phyloP scores from a whole-genome alignment of 2,888 invertebrate genomes.

The Bruchidius siliquastri region DNA sequence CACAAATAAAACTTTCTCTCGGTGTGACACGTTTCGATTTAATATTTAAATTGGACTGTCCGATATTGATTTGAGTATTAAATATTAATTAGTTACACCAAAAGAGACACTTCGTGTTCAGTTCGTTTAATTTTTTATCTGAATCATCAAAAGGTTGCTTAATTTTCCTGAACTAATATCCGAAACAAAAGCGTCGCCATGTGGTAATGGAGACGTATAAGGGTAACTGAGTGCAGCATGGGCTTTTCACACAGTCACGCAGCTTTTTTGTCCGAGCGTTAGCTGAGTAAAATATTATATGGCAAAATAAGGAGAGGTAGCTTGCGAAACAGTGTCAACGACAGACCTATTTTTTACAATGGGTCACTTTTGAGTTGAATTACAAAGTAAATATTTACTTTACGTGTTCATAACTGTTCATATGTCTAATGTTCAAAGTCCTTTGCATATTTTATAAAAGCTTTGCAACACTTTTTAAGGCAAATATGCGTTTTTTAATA shows the following conservation, averaged over 20 bases:
- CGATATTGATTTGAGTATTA: too few relatives aligned
- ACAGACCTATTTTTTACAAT: background rate
- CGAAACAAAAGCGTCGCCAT: background rate
- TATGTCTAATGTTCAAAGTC: too few relatives aligned
- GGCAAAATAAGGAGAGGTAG: background rate
- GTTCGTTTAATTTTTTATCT: too few relatives aligned
- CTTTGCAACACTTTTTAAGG: too few relatives aligned
- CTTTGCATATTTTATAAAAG: too few relatives aligned
- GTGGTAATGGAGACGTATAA: background rate
- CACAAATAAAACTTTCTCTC: too few relatives aligned
- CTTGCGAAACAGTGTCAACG: background rate
- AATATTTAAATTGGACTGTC: too few relatives aligned
- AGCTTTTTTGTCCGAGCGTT: background rate
- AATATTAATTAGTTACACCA: too few relatives aligned
- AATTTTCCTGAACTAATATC: background rate
- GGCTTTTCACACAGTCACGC: background rate
- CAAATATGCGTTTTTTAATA: too few relatives aligned
- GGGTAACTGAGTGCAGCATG: background rate
- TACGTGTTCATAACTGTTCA: too few relatives aligned
- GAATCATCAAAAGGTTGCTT: background rate
- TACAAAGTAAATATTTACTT: background rate
- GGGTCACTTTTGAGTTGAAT: background rate
- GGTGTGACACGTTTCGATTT: too few relatives aligned
- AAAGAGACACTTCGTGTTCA: too few relatives aligned
- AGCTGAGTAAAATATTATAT: background rate